Evolutionary conservation across 2,888 invertebrate species (phyloP), one percentile per base, ranked within the genome.

Genomic region (Drosophila neotestacea): DNA sequence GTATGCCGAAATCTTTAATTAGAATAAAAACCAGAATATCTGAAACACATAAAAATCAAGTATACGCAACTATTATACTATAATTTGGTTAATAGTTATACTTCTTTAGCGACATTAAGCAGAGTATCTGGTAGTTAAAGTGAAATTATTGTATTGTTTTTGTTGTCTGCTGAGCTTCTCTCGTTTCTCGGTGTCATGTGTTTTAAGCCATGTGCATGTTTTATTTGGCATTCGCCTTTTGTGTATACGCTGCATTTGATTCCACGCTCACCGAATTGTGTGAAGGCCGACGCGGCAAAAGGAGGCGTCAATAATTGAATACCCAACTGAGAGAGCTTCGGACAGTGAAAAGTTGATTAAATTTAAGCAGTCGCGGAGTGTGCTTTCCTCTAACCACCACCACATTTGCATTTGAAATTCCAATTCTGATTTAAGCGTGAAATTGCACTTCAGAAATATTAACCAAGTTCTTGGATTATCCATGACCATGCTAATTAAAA

Each of bases 171-270:
- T 68, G 61, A 71, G 76, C 67, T 74, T 55, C 72, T 70, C 61
- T 73, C 60, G 66, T 81, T 77, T 79, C 62, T 79, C 62, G 79
- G 81, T 83, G 86, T 86, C 86, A 81, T 84, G 86, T 84, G 71
- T 73, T 84, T 86, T 72, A 86, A 86, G 86, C 85, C 84, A 81
- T 83, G 74, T 81, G 77, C 73, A 84, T 84, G 81, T 81, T 84
- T 86, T 84, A 83, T 85, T 83, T 79, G 81, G 72, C 72, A 60
- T 75, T 77, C 72, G 70, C 67, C 67, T 60, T 72, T 72, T 63
- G 66, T 74, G 63, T 79, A 64, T 63, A 54, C 67, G 66, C 81
- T 81, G 77, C 80, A 77, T 81, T 81, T 71, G 68, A 69, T 44
- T 52, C 63, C 62, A 69, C 59, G 56, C 61, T 73, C 46, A 47